A percentile compares a stretch with the other conserved stretches of the same genome.
Evolutionary conservation across 2,113 vertebrate species (phyloP).

Genomic region (Peromyscus californicus): DNA sequence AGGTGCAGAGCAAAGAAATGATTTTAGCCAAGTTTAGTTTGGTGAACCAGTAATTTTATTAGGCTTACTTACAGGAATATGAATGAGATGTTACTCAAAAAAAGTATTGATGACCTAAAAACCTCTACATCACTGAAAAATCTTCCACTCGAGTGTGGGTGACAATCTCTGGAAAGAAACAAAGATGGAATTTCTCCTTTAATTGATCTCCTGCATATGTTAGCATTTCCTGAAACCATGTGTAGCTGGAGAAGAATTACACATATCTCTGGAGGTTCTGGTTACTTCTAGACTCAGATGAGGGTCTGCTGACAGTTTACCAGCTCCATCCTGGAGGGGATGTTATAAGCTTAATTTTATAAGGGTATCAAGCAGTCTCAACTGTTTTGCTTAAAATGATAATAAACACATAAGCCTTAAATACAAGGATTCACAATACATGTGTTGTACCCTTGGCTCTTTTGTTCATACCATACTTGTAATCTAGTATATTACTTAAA

Average conservation of each 20-base stretch:
- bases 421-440: neutral
- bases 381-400: neutral
- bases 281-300: neutral
- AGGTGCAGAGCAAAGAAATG: neutral
- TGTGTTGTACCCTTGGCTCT: neutral
- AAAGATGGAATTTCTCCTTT: neutral
- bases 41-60: neutral
- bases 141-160: neutral
- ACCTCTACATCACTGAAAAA: neutral
- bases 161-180: neutral
- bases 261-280: neutral
- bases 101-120: neutral
- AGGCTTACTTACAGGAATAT: neutral
- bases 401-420: too few species aligned
- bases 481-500: neutral
- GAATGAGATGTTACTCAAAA: neutral
- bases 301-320: neutral
- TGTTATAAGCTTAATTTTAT: neutral
- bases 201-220: neutral
- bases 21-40: neutral
- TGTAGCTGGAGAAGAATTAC: neutral
- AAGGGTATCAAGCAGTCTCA: neutral
- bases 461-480: neutral
- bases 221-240: neutral
- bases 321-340: neutral